A percentile compares a stretch with the other conserved stretches of the same genome.
phyloP scores from a whole-genome alignment of 2,797 vertebrate species.

The Epinephelus malabaricus region DNA sequence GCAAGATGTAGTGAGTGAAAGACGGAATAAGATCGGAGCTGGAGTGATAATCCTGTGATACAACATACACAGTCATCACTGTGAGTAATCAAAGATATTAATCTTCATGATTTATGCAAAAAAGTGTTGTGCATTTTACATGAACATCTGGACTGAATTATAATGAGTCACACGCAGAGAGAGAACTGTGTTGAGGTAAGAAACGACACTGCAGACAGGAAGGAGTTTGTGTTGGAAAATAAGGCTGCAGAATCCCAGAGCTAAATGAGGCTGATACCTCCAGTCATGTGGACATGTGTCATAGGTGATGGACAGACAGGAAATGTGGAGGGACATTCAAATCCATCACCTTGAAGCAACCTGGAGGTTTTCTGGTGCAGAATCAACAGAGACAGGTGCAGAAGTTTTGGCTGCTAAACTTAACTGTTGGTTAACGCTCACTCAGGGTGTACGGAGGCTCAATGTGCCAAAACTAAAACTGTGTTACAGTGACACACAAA shows the following conservation, averaged over 20 bases:
- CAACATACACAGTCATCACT: background rate
- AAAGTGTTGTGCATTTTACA: background rate
- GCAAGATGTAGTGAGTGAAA: background rate
- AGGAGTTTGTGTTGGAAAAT: background rate
- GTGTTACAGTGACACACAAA: too few relatives aligned
- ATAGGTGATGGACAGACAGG: too few relatives aligned
- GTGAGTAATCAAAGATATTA: constrained; percentile 5
- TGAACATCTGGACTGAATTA: constrained; percentile 11
- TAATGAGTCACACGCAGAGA: background rate
- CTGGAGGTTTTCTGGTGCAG: too few relatives aligned
- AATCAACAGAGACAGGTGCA: too few relatives aligned
- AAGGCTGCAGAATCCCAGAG: background rate
- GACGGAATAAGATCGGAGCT: background rate
- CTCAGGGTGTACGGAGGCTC: too few relatives aligned
- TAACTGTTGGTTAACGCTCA: too few relatives aligned
- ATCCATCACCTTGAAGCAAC: too few relatives aligned
- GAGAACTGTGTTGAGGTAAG: background rate
- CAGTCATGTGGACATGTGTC: background rate
- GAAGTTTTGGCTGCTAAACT: too few relatives aligned
- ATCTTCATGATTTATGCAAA: background rate
- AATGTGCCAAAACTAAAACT: too few relatives aligned
- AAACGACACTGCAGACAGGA: background rate
- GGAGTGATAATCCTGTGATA: constrained; percentile 12
- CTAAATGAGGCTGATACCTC: background rate
- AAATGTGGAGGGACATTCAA: too few relatives aligned